phyloP scores from a whole-genome alignment of 1,140 invertebrate species.

The Hyles vespertilio region DNA sequence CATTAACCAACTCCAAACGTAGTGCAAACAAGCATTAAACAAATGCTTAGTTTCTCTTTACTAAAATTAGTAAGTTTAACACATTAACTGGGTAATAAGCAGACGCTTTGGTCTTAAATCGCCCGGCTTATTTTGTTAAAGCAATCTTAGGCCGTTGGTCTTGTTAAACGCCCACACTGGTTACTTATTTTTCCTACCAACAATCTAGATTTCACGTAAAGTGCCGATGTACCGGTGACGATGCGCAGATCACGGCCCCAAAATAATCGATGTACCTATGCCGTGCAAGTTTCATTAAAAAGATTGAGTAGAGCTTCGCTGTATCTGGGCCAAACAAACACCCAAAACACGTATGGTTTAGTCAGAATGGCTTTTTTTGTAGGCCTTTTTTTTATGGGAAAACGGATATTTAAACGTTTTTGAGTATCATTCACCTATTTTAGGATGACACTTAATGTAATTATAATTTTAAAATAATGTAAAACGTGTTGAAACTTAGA shows the following conservation, averaged over 20 bases:
- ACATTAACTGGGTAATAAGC: neutral
- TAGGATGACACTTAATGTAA: too few species aligned
- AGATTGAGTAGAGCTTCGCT: conserved; percentile 1
- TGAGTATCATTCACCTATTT: too few species aligned
- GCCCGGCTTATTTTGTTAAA: too few species aligned
- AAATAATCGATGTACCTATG: conserved; percentile 9
- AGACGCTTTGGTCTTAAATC: too few species aligned
- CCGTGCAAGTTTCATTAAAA: conserved; percentile 4
- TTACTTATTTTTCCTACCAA: conserved; percentile 1
- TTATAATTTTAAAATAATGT: too few species aligned
- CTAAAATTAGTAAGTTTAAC: neutral
- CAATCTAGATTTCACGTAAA: conserved; percentile 8
- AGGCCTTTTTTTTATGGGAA: conserved; percentile 6
- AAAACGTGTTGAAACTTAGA: too few species aligned
- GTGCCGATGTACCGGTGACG: neutral
- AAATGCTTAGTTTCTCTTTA: neutral
- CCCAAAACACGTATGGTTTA: conserved; percentile 1
- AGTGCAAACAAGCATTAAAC: too few species aligned
- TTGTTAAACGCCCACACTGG: neutral
- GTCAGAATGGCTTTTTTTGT: conserved; percentile 2
- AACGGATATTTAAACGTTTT: neutral
- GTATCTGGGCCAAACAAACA: conserved; percentile 9
- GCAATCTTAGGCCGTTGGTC: neutral
- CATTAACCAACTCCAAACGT: too few species aligned
- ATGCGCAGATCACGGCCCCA: conserved; percentile 7